Conservation (phyloP, 2,113 vertebrate species). For the Heptranchias perlo region DNA sequence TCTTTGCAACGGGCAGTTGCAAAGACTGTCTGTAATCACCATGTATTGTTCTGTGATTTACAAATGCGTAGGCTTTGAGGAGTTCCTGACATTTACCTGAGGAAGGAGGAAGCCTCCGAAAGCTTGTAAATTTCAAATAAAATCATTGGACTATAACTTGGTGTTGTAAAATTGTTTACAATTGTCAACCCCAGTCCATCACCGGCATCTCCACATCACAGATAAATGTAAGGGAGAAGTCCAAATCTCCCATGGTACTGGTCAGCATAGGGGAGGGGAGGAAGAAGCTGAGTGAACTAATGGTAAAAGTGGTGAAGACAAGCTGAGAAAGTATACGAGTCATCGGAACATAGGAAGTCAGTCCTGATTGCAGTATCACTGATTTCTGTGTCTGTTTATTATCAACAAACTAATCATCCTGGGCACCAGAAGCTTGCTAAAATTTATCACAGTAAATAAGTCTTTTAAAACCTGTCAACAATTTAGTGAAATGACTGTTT, state of each 20-base stretch:
- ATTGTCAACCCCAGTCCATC: too few relatives aligned
- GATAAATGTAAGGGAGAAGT: not conserved
- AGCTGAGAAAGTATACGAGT: not conserved
- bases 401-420: not conserved
- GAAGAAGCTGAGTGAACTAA: not conserved
- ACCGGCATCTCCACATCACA: too few relatives aligned
- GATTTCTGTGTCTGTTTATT: not conserved
- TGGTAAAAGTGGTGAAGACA: not conserved
- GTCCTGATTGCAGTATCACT: not conserved
- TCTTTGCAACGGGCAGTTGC: too few relatives aligned
- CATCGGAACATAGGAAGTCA: not conserved
- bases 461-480: not conserved
- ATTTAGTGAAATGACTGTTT: not conserved
- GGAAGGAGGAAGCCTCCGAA: too few relatives aligned
- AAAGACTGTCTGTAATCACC: too few relatives aligned
- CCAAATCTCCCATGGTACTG: not conserved
- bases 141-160: too few relatives aligned
- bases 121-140: too few relatives aligned
- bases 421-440: not conserved
- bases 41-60: too few relatives aligned
- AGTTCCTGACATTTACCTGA: too few relatives aligned
- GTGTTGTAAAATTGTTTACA: too few relatives aligned
- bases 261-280: not conserved
- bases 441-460: not conserved
- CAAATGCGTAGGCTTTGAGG: too few relatives aligned